Conservation (phyloP, 2,888 invertebrate species). For the Chymomyza amoena region DNA sequence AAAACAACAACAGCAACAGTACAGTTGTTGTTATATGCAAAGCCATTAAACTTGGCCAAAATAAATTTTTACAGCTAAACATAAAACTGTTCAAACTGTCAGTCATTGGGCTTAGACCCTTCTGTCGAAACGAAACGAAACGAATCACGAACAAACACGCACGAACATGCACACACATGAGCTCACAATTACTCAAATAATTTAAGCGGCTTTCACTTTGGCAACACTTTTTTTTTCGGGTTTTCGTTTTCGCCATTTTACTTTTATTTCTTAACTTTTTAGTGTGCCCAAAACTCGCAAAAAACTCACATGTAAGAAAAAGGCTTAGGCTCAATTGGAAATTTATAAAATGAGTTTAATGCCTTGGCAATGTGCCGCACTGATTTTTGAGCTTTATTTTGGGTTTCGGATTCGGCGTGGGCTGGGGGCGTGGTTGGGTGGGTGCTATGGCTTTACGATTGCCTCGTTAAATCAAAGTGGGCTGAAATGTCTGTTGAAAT, state of each 20-base stretch:
- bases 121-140: background rate
- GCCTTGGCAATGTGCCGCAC: constrained; percentile 1
- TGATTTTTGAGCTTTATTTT: constrained; percentile 24
- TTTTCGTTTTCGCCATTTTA: background rate
- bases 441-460: background rate
- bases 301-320: constrained; percentile 3
- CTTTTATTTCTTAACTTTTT: constrained; percentile 8
- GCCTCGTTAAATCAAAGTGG: constrained; percentile 29
- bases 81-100: constrained; percentile 4
- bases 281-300: background rate
- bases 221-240: background rate
- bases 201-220: constrained; percentile 33
- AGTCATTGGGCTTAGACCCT: background rate
- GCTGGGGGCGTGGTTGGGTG: background rate
- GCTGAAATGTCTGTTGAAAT: constrained; percentile 3
- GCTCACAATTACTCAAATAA: constrained; percentile 9
- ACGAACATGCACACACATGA: background rate
- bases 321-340: constrained; percentile 24
- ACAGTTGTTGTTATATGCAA: constrained; percentile 36
- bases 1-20: constrained; percentile 4
- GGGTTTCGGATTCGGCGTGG: background rate
- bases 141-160: background rate
- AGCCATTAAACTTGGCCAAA: constrained; percentile 33
- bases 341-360: constrained; percentile 13
- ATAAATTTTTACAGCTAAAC: constrained; percentile 10